Conservation (phyloP, 2,797 vertebrate genomes). For the Melanotaenia trifasciata region DNA sequence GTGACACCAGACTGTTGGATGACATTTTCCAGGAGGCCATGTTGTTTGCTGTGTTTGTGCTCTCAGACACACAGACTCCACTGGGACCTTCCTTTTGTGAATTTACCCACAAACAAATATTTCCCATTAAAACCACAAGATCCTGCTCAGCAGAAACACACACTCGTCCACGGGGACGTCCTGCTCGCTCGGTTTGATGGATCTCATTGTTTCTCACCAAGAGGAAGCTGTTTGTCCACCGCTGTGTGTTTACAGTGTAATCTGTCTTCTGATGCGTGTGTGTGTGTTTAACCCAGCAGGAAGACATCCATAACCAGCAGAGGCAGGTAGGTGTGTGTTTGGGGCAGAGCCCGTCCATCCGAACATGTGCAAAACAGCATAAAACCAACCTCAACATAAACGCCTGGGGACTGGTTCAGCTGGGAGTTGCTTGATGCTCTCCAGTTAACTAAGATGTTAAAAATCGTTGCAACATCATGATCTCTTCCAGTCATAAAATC, state of each 20-base stretch:
- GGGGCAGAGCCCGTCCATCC: too few relatives aligned
- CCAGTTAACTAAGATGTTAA: too few relatives aligned
- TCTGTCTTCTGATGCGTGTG: conserved; percentile 19
- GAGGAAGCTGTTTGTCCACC: conserved; percentile 50
- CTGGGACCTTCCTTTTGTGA: neutral
- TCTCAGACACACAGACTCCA: neutral
- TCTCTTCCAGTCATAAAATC: too few relatives aligned
- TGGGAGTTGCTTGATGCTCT: too few relatives aligned
- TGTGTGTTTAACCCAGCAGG: conserved; percentile 28
- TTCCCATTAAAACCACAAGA: conserved; percentile 31
- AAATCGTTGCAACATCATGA: too few relatives aligned
- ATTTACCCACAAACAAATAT: conserved; percentile 24
- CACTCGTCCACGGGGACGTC: conserved; percentile 17
- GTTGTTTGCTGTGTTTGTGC: neutral
- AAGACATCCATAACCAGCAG: conserved; percentile 30
- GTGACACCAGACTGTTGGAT: conserved; percentile 36
- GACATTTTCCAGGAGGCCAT: neutral
- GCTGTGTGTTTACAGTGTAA: conserved; percentile 12
- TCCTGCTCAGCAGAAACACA: conserved; percentile 4
- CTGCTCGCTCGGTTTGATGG: conserved; percentile 34
- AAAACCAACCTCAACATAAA: neutral
- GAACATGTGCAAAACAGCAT: neutral
- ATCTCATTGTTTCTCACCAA: conserved; percentile 40
- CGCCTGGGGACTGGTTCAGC: too few relatives aligned
- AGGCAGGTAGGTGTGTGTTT: neutral